Percentiles rank a stretch among this genome's conserved stretches.
These are phyloP conservation scores for Aspidiotus destructor DNA, from an alignment of 2,888 invertebrate species.

Conservation along the genomic window DNA sequence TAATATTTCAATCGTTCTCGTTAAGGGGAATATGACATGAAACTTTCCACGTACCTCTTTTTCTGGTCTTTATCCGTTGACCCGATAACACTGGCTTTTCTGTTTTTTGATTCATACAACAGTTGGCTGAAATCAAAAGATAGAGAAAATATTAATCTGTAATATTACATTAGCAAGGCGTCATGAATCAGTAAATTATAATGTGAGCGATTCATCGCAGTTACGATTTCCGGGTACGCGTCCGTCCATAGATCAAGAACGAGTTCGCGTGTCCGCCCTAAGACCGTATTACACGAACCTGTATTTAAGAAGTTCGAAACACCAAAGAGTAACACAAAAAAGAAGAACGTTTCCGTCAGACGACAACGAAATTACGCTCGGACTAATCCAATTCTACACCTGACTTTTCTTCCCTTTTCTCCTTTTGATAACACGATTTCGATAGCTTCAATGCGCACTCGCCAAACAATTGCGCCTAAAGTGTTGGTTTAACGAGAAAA, in stretches of 20 bases:
- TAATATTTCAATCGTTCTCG: too few relatives aligned
- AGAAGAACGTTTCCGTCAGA: background rate
- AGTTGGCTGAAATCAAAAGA: slow-evolving; percentile 61
- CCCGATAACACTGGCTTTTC: slow-evolving; percentile 99
- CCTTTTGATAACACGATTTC: slow-evolving; percentile 1
- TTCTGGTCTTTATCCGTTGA: slow-evolving; percentile 99
- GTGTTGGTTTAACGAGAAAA: background rate
- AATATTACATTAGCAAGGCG: background rate
- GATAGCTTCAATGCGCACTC: slow-evolving; percentile 5
- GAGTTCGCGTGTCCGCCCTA: background rate
- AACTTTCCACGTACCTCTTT: slow-evolving; percentile 66
- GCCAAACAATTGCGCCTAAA: slow-evolving; percentile 9
- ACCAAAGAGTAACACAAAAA: too few relatives aligned
- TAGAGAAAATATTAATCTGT: slow-evolving; percentile 36
- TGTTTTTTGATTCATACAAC: slow-evolving; percentile 99
- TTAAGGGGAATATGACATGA: too few relatives aligned
- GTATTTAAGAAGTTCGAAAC: too few relatives aligned
- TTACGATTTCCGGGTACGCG: too few relatives aligned
- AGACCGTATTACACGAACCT: too few relatives aligned
- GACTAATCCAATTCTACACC: background rate
- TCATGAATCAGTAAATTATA: too few relatives aligned
- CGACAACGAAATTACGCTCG: background rate
- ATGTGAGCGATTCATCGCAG: too few relatives aligned
- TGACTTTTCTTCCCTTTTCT: too few relatives aligned
- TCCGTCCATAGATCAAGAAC: background rate